Conservation (phyloP, 2,888 invertebrate genomes). For the Drosophila paramelanica region DNA sequence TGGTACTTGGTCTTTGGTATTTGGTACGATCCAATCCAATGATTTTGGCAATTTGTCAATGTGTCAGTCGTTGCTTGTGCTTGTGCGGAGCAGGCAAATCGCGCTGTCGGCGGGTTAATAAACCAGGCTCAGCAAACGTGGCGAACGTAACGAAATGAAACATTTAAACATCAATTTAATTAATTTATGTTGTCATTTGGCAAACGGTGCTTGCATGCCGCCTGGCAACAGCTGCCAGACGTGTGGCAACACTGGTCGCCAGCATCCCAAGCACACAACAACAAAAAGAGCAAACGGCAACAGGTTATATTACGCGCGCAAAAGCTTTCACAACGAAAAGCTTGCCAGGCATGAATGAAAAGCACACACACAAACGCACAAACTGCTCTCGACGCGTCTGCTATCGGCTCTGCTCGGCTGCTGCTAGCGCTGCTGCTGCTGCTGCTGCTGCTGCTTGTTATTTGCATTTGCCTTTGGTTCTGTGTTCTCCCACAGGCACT, state of each 20-base stretch:
- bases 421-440: slow-evolving; percentile 25
- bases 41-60: slow-evolving; percentile 71
- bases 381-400: slow-evolving; percentile 38
- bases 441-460: slow-evolving; percentile 30
- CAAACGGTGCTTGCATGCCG: slow-evolving; percentile 38
- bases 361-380: slow-evolving; percentile 38
- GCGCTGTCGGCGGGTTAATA: slow-evolving; percentile 47
- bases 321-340: slow-evolving; percentile 58
- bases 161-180: slow-evolving; percentile 74
- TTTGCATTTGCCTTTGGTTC: slow-evolving; percentile 52
- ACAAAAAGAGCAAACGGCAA: slow-evolving; percentile 42
- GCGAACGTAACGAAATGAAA: not conserved
- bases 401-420: slow-evolving; percentile 55
- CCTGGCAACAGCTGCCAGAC: slow-evolving; percentile 57
- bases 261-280: slow-evolving; percentile 31
- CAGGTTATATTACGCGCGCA: slow-evolving; percentile 56
- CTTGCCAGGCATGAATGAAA: slow-evolving; percentile 71
- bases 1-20: slow-evolving; percentile 1
- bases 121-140: slow-evolving; percentile 34
- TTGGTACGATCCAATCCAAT: slow-evolving; percentile 13
- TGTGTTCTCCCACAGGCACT: slow-evolving; percentile 64
- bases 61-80: slow-evolving; percentile 44
- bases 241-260: slow-evolving; percentile 50
- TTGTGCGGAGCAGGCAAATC: slow-evolving; percentile 5
- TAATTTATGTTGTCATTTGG: slow-evolving; percentile 68